Evolutionary conservation across 1,140 invertebrate genomes (phyloP).

Genomic region (Steinernema khuongi): DNA sequence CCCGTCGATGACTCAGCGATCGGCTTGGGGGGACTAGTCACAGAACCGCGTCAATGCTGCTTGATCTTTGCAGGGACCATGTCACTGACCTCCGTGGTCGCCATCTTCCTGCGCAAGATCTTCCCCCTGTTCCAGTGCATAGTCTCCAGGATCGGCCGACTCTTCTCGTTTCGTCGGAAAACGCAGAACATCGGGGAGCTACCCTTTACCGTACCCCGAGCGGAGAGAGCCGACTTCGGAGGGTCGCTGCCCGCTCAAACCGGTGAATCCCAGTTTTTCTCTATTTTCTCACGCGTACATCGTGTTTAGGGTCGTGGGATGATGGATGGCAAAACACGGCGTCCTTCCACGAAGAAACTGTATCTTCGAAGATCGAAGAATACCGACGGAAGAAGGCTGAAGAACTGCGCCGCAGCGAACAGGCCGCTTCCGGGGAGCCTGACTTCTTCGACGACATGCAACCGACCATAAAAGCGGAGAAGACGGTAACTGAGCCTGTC

Average conservation of each 20-base stretch:
- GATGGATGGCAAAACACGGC: neutral
- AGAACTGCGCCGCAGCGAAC: neutral
- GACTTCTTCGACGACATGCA: constrained; percentile 33
- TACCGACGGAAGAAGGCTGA: neutral
- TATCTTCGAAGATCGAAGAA: neutral
- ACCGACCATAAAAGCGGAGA: constrained; percentile 28
- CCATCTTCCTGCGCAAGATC: constrained; percentile 18
- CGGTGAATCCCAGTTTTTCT: neutral
- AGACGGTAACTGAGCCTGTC: constrained; percentile 18
- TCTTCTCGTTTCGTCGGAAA: constrained; percentile 26
- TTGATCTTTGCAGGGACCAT: constrained; percentile 5
- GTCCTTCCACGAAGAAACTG: neutral
- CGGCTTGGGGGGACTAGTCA: neutral
- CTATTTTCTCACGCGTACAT: neutral
- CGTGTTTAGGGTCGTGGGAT: neutral
- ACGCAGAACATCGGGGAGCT: constrained; percentile 38
- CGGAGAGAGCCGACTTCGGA: neutral
- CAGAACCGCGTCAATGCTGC: neutral
- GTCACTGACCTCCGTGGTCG: constrained; percentile 12
- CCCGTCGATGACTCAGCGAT: neutral
- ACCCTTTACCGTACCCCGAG: constrained; percentile 17
- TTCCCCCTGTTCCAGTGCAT: constrained; percentile 18
- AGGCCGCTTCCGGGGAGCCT: constrained; percentile 6
- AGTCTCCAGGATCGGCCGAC: constrained; percentile 10
- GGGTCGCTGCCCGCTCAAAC: neutral